Conservation (phyloP, 2,888 invertebrate species). For the Ennomos erosarius region DNA sequence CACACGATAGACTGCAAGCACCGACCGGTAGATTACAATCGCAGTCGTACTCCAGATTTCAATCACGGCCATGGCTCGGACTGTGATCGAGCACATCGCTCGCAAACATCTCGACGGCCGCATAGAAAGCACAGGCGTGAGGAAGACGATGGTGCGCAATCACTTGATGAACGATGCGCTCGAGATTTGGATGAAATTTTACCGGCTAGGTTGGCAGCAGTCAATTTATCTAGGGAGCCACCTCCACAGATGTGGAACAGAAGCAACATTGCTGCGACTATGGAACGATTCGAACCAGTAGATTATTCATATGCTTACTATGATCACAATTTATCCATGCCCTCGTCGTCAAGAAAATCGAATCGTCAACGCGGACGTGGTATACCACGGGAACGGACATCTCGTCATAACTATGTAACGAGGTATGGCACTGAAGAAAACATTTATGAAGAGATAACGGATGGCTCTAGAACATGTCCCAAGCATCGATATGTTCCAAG, state of each 20-base stretch:
- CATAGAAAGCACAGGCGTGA: conserved; percentile 71
- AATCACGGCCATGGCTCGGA: conserved; percentile 71
- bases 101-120: conserved; percentile 72
- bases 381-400: conserved; percentile 71
- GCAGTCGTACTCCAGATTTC: conserved; percentile 79
- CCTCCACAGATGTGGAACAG: conserved; percentile 86
- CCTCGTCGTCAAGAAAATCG: conserved; percentile 78
- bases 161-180: conserved; percentile 78
- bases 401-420: conserved; percentile 90
- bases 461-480: conserved; percentile 83
- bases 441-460: conserved; percentile 92
- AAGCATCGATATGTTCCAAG: conserved; percentile 80
- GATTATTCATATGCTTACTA: conserved; percentile 95
- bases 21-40: conserved; percentile 70
- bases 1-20: conserved; percentile 76
- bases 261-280: conserved; percentile 87
- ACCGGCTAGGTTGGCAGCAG: conserved; percentile 79
- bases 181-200: conserved; percentile 81
- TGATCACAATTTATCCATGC: conserved; percentile 89
- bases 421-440: conserved; percentile 94
- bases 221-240: conserved; percentile 74
- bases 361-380: conserved; percentile 78
- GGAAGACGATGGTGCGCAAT: conserved; percentile 78
- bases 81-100: conserved; percentile 71
- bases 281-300: conserved; percentile 87